Conservation (phyloP, 2,888 invertebrate species). For the Trypoxylon attenuatum region DNA sequence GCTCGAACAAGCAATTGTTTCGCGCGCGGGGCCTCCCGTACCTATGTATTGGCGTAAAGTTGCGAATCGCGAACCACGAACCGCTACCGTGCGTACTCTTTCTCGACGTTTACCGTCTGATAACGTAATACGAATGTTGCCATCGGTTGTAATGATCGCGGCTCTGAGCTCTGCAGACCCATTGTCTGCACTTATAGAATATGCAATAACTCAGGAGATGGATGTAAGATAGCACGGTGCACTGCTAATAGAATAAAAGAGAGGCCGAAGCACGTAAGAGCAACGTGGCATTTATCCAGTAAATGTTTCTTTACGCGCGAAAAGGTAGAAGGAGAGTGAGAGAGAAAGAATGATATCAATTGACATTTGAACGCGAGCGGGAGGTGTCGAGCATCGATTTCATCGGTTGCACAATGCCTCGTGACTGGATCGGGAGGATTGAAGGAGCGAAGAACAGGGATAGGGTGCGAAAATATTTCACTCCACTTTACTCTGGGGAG, state of each 20-base stretch:
- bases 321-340: neutral
- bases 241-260: constrained; percentile 28
- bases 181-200: constrained; percentile 46
- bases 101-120: constrained; percentile 1
- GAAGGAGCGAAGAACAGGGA: too few relatives aligned
- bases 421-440: constrained; percentile 34
- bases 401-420: constrained; percentile 52
- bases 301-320: constrained; percentile 5
- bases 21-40: neutral
- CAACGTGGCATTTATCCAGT: constrained; percentile 45
- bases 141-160: constrained; percentile 18
- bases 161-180: constrained; percentile 25
- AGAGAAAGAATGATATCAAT: constrained; percentile 46
- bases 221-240: constrained; percentile 25
- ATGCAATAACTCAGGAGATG: constrained; percentile 48
- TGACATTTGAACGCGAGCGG: constrained; percentile 45
- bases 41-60: too few relatives aligned
- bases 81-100: neutral
- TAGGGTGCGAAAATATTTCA: constrained; percentile 48
- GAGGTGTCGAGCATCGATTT: constrained; percentile 52
- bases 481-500: neutral
- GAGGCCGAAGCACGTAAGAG: constrained; percentile 10
- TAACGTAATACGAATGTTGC: constrained; percentile 24
- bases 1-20: neutral
- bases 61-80: neutral